Percentiles rank a stretch among this genome's conserved stretches.
These are phyloP conservation scores for Eurytoma adleriae DNA, from an alignment of 2,888 invertebrate genomes.

Conservation along the genomic window DNA sequence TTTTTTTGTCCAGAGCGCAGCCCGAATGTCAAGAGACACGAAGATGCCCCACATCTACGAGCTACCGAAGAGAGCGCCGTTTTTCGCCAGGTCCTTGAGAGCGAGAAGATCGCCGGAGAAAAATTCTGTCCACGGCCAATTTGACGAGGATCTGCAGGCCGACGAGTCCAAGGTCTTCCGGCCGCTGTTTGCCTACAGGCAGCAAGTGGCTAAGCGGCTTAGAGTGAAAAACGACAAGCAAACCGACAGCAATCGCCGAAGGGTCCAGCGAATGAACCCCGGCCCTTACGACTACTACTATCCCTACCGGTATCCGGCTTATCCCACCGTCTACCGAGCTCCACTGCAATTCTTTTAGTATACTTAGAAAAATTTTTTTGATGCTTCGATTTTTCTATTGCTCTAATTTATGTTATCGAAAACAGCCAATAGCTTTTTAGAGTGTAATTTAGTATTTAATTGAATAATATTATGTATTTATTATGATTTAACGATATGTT, in stretches of 20 bases:
- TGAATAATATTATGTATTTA: too few relatives aligned
- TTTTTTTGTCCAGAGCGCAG: too few relatives aligned
- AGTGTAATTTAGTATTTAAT: too few relatives aligned
- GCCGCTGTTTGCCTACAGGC: conserved; percentile 70
- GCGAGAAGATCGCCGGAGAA: conserved; percentile 39
- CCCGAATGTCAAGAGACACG: neutral
- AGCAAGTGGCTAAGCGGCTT: conserved; percentile 63
- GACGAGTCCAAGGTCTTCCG: conserved; percentile 70
- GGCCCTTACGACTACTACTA: conserved; percentile 16
- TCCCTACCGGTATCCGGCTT: conserved; percentile 3
- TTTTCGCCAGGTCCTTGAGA: neutral
- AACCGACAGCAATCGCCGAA: neutral
- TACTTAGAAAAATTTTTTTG: too few relatives aligned
- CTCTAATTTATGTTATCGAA: too few relatives aligned
- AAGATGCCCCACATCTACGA: neutral
- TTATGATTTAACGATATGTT: too few relatives aligned
- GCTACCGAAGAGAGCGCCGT: neutral
- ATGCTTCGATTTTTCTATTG: too few relatives aligned
- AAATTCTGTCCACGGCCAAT: conserved; percentile 4
- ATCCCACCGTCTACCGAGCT: neutral
- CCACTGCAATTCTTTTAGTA: neutral
- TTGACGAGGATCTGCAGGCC: conserved; percentile 63
- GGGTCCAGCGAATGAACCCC: neutral
- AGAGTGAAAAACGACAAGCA: conserved; percentile 38
- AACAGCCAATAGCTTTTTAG: too few relatives aligned